Percentiles rank a stretch among this genome's conserved stretches.
Conservation (phyloP, 1,140 invertebrate genomes). For the Leptonema lineaticorne region DNA sequence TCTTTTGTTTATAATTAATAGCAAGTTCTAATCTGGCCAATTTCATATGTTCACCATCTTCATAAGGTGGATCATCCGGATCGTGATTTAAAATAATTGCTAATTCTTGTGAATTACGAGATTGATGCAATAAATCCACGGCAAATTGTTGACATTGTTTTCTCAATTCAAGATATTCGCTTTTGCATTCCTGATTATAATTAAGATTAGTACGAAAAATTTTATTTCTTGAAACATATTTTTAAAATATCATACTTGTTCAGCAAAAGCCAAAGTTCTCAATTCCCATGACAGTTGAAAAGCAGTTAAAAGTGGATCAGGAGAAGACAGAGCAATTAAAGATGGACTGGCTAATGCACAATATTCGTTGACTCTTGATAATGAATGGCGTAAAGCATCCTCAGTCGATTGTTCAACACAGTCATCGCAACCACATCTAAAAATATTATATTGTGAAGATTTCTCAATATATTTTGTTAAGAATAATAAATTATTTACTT, state of each 20-base stretch:
- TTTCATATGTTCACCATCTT: slow-evolving; percentile 73
- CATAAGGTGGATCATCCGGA: slow-evolving; percentile 65
- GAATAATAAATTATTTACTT: slow-evolving; percentile 54
- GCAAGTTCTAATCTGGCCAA: slow-evolving; percentile 82
- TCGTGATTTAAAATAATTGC: slow-evolving; percentile 90
- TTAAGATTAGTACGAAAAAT: no score
- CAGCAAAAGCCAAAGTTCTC: slow-evolving; percentile 71
- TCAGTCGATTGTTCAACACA: slow-evolving; percentile 71
- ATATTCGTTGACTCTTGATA: slow-evolving; percentile 90
- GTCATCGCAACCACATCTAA: slow-evolving; percentile 76
- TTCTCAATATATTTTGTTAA: not conserved
- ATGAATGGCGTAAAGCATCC: slow-evolving; percentile 80
- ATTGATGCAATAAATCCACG: slow-evolving; percentile 85
- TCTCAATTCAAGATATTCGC: slow-evolving; percentile 78
- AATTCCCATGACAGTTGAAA: slow-evolving; percentile 81
- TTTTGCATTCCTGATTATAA: slow-evolving; percentile 65
- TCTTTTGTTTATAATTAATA: slow-evolving; percentile 91
- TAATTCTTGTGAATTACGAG: slow-evolving; percentile 84
- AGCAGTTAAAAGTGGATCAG: slow-evolving; percentile 80
- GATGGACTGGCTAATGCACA: slow-evolving; percentile 88
- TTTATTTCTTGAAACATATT: not conserved
- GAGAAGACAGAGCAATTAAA: slow-evolving; percentile 81
- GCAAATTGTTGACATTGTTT: slow-evolving; percentile 89
- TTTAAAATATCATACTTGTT: slow-evolving; percentile 60
- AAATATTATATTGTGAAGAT: slow-evolving; percentile 23